Conservation (phyloP, 1,140 invertebrate species). For the Euura lappo region DNA sequence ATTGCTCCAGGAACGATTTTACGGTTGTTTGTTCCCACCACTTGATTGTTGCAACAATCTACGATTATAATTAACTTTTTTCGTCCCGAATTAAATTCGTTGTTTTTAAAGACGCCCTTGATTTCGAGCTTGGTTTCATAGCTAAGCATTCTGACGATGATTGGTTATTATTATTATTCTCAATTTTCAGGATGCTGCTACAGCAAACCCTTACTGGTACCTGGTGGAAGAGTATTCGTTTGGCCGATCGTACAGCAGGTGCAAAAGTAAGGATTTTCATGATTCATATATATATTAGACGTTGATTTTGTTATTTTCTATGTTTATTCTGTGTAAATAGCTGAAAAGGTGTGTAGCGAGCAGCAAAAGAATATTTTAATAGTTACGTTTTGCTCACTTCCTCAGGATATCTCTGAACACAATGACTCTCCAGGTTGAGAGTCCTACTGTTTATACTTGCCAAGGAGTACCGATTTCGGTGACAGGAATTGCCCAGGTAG, state of each 20-base stretch:
- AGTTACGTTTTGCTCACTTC: conserved; percentile 25
- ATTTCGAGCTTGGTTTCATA: too few relatives aligned
- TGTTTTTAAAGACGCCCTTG: too few relatives aligned
- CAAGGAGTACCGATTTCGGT: conserved; percentile 97
- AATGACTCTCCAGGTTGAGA: conserved; percentile 93
- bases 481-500: conserved; percentile 94
- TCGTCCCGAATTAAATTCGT: too few relatives aligned
- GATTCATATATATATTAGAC: conserved; percentile 8
- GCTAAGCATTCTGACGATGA: too few relatives aligned
- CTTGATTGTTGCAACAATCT: too few relatives aligned
- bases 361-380: not conserved
- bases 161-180: conserved; percentile 19
- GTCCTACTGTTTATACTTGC: conserved; percentile 92
- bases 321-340: not conserved
- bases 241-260: conserved; percentile 95
- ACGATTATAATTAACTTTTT: too few relatives aligned
- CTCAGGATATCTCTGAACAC: conserved; percentile 92
- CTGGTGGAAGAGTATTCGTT: conserved; percentile 95
- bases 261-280: conserved; percentile 74
- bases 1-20: too few relatives aligned
- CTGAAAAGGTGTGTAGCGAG: not conserved
- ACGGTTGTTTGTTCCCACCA: too few relatives aligned
- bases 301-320: too few relatives aligned
- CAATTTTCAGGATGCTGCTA: conserved; percentile 84
- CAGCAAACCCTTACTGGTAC: conserved; percentile 87